Base-by-base conservation (phyloP, 1,140 invertebrate genomes). In the Hylyphantes graminicola region DNA sequence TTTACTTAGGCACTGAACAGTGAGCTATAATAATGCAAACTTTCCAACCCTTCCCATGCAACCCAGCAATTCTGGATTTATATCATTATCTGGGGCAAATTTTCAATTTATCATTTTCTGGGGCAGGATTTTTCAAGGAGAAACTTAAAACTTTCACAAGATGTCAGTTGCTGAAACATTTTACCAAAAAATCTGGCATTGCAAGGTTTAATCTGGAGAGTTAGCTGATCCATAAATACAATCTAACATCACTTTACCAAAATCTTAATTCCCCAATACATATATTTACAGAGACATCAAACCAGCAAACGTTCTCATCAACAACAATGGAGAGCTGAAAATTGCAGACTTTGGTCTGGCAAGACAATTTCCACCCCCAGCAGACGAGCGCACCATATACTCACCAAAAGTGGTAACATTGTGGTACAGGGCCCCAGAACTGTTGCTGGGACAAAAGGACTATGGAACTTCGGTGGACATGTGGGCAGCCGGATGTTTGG, bases 371-470 rank as follows among this genome's bases (percentile, higher is more conserved):
- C 35, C 35, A 5, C 35, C 35, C 35, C 35, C 35, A 35, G 35
- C 35, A 35, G 96, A 97, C 1, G 97, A 97, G 89, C 97, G 95
- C 89, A 93, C 94, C 0, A 82, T 11, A 19, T 99, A 98, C 88
- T 99, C 98, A 50, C 99, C 99, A 89, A 92, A 97, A 87, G 98
- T 99, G 0, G 98, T 99, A 0, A 99, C 98, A 12, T 89, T 99
- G 9, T 99, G 98, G 98, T 99, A 99, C 89, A 92, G 97, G n/a
- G 35, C 97, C 19, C 97, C 97, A 0, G 95, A 96, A 89, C 89
- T 96, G 12, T 88, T 96, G 5, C 90, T 98, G 0, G 98, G 98
- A 51, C 97, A 98, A 88, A 91, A 97, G 21, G 97, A 98, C 90
- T 98, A 98, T 89, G 97, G 97, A 0, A 96, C 97, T 11, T 95